Conservation (phyloP, 2,113 vertebrate genomes). For the Bubo scandiacus region DNA sequence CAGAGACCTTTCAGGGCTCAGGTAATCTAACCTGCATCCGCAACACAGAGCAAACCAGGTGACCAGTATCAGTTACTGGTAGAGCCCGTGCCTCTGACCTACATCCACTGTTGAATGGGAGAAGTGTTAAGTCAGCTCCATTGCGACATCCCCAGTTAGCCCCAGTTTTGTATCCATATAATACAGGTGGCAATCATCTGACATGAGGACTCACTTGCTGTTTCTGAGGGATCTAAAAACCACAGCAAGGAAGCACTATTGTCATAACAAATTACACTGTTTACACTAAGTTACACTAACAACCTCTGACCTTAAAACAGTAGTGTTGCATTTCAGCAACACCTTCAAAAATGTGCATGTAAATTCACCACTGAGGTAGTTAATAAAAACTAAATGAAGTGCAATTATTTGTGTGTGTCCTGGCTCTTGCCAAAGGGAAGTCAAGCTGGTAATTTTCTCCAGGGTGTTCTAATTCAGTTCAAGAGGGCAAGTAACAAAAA, state of each 20-base stretch:
- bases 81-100: background rate
- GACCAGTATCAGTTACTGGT: background rate
- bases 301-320: background rate
- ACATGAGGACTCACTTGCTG: fast-evolving
- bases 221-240: background rate
- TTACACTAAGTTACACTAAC: background rate
- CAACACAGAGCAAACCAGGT: background rate
- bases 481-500: background rate
- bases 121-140: background rate
- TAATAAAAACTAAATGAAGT: background rate
- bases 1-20: background rate
- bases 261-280: background rate
- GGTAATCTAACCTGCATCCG: background rate
- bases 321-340: background rate
- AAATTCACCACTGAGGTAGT: background rate
- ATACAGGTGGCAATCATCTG: background rate
- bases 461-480: background rate
- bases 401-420: background rate
- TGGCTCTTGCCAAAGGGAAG: background rate
- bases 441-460: background rate
- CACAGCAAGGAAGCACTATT: background rate
- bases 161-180: fast-evolving
- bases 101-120: no score
- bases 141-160: background rate
- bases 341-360: background rate